These are phyloP conservation scores for Tricholauxania praeusta DNA, from an alignment of 2,888 invertebrate genomes.

Conservation along the genomic window DNA sequence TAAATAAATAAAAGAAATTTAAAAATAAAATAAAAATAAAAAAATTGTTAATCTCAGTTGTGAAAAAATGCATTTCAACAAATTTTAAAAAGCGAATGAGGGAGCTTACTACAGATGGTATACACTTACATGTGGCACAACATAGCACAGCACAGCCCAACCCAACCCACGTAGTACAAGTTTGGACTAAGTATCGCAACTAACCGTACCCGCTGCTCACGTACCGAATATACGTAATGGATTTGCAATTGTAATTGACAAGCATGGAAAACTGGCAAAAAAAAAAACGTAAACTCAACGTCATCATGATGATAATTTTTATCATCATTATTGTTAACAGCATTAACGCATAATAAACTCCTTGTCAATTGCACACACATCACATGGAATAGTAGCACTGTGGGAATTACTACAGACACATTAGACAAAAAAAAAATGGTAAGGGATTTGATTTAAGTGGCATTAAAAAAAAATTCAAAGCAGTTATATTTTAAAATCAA, in stretches of 20 bases:
- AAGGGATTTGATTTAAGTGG: no score
- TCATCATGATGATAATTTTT: background rate
- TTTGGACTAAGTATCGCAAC: background rate
- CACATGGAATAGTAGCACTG: background rate
- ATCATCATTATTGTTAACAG: background rate
- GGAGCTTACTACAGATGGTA: background rate
- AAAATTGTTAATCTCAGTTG: no score
- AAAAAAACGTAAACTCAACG: background rate
- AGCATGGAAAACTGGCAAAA: background rate
- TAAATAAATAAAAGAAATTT: background rate
- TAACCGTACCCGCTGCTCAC: background rate
- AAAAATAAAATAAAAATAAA: no score
- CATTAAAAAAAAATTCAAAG: no score
- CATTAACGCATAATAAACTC: slow-evolving; percentile 6
- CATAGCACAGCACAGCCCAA: background rate
- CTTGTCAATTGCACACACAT: background rate
- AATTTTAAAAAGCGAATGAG: no score
- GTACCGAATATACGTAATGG: background rate
- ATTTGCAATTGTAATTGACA: slow-evolving; percentile 12
- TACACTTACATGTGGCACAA: background rate
- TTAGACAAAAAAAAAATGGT: no score
- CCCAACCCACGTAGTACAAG: background rate
- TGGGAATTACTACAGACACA: no score
- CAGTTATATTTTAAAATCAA: no score
- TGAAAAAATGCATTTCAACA: no score